These are phyloP conservation scores for Siniperca knerii DNA, from an alignment of 2,113 vertebrate species.

Conservation along the genomic window DNA sequence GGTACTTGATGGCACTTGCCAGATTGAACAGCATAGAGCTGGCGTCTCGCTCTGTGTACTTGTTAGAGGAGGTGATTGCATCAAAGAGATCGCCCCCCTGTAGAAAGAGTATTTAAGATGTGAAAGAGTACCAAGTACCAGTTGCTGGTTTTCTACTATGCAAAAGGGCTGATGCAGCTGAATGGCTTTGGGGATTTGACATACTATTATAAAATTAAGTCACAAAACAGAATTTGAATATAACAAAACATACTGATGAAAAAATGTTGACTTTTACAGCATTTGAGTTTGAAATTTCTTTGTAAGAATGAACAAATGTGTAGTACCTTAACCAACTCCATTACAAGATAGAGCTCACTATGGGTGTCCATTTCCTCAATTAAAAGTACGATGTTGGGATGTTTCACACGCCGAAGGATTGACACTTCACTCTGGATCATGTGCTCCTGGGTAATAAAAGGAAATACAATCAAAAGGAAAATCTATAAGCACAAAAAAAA, in stretches of 20 bases:
- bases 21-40: constrained; percentile 98
- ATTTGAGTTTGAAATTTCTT: not conserved
- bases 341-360: constrained; percentile 94
- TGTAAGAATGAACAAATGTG: not conserved
- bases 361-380: constrained; percentile 98
- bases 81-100: constrained; percentile 99
- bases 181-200: not conserved
- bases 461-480: not conserved
- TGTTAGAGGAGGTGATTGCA: constrained; percentile 98
- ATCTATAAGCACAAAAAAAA: not conserved
- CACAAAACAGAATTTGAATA: not conserved
- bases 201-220: not conserved
- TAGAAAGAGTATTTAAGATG: constrained; percentile 51
- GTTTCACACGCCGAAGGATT: constrained; percentile 96
- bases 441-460: constrained; percentile 88
- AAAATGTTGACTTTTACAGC: not conserved
- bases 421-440: constrained; percentile 99
- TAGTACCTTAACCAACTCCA: constrained; percentile 97
- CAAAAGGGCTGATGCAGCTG: not conserved
- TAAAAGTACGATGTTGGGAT: constrained; percentile 97
- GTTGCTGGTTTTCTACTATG: not conserved
- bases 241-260: not conserved
- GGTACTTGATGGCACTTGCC: constrained; percentile 97
- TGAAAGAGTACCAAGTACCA: not conserved
- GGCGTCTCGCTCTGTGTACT: constrained; percentile 97